phyloP scores from a whole-genome alignment of 2,113 vertebrate species.

The Brevimyrus niger region DNA sequence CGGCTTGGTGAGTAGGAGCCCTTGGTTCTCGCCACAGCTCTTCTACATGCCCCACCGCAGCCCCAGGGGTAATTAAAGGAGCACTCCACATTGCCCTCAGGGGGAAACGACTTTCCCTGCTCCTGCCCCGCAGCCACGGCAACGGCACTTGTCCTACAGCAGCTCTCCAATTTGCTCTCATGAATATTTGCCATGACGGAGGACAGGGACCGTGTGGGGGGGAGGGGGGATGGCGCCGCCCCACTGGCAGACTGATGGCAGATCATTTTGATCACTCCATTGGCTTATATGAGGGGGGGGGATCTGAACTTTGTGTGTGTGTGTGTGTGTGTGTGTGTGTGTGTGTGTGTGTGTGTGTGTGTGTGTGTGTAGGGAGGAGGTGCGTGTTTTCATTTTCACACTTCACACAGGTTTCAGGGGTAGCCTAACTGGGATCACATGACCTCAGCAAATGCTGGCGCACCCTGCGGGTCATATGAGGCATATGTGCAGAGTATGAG shows the following conservation, averaged over 20 bases:
- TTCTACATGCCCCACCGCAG: slow-evolving; percentile 48
- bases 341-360: neutral
- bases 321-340: neutral
- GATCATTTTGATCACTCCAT: neutral
- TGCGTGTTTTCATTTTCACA: neutral
- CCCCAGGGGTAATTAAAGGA: slow-evolving; percentile 62
- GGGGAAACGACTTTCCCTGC: slow-evolving; percentile 40
- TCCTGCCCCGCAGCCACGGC: slow-evolving; percentile 45
- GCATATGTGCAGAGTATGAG: neutral
- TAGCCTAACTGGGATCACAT: neutral
- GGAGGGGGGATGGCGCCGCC: neutral
- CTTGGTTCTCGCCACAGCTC: slow-evolving; percentile 36
- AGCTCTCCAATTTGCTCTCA: slow-evolving; percentile 63
- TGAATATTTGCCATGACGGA: slow-evolving; percentile 59
- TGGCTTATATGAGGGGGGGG: neutral
- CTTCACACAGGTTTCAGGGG: neutral
- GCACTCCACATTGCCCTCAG: slow-evolving; percentile 38
- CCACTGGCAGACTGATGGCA: neutral
- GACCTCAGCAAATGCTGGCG: neutral
- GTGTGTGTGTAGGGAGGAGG: too few species aligned
- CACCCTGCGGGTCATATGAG: neutral
- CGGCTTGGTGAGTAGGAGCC: slow-evolving; percentile 13
- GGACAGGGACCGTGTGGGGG: neutral
- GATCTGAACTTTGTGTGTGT: too few species aligned
- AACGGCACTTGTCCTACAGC: slow-evolving; percentile 38